Percentiles rank a stretch among this genome's conserved stretches.
phyloP scores from a whole-genome alignment of 1,140 invertebrate genomes.

The Lasaia peninsularis region DNA sequence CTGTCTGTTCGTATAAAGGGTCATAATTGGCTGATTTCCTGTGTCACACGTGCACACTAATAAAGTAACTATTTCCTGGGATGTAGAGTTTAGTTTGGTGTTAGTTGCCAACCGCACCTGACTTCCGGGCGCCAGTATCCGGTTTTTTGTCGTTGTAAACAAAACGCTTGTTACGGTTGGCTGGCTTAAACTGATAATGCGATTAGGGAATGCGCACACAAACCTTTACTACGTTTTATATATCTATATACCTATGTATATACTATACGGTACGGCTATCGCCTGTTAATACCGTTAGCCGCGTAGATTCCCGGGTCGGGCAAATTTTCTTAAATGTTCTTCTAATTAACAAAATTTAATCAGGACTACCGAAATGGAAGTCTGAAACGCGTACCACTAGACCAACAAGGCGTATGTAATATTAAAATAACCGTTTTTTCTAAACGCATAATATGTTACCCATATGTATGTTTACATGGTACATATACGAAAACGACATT shows the following conservation, averaged over 20 bases:
- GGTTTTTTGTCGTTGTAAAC: slow-evolving; percentile 40
- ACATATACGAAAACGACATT: too few relatives aligned
- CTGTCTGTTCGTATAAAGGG: slow-evolving; percentile 4
- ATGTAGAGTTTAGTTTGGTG: slow-evolving; percentile 5
- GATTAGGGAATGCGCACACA: slow-evolving; percentile 1
- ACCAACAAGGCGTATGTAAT: too few relatives aligned
- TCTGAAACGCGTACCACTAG: too few relatives aligned
- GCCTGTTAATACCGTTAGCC: too few relatives aligned
- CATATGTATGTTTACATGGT: too few relatives aligned
- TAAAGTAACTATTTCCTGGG: not conserved
- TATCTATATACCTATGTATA: not conserved
- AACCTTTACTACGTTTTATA: not conserved
- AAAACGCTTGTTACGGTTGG: slow-evolving; percentile 31
- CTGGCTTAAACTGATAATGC: slow-evolving; percentile 16
- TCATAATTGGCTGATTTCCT: slow-evolving; percentile 2
- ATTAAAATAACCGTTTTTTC: too few relatives aligned
- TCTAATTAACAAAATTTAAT: too few relatives aligned
- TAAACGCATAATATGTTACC: too few relatives aligned
- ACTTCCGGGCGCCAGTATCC: slow-evolving; percentile 41
- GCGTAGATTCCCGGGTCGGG: too few relatives aligned
- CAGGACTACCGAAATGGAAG: too few relatives aligned
- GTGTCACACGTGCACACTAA: not conserved
- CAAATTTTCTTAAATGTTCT: too few relatives aligned
- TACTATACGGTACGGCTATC: too few relatives aligned
- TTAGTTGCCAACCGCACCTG: slow-evolving; percentile 29